Evolutionary conservation across 2,888 invertebrate genomes (phyloP).

Genomic region (Meiosimyza platycephala): DNA sequence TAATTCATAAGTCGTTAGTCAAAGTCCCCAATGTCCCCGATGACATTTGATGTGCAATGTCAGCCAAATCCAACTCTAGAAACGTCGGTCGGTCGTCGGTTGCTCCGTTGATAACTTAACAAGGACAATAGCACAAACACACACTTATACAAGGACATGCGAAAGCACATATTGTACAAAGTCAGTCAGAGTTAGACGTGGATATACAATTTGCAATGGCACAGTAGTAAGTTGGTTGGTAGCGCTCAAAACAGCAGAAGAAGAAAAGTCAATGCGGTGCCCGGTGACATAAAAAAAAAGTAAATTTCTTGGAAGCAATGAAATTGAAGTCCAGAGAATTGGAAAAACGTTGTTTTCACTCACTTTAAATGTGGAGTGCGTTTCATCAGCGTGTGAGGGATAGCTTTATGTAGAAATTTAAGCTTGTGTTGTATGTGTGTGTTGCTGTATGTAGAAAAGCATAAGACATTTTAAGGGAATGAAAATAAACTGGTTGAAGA

Average conservation of each 20-base stretch:
- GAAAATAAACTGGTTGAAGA: no score
- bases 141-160: not conserved
- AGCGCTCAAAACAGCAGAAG: no score
- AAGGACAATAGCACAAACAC: constrained; percentile 34
- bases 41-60: constrained; percentile 46
- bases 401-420: no score
- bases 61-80: constrained; percentile 30
- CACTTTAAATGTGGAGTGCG: not conserved
- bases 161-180: no score
- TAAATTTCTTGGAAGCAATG: constrained; percentile 39
- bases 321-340: constrained; percentile 41
- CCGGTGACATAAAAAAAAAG: constrained; percentile 12
- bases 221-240: no score
- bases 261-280: constrained; percentile 22
- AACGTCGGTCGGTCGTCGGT: not conserved
- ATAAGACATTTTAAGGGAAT: no score
- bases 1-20: constrained; percentile 52
- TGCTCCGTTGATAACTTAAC: constrained; percentile 1
- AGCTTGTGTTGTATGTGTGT: no score
- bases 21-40: constrained; percentile 44
- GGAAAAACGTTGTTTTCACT: constrained; percentile 40
- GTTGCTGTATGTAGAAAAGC: no score
- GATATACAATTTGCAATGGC: no score
- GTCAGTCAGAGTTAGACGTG: no score
- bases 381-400: no score